Conservation (phyloP, 2,113 vertebrate species). For the Rhinogobius similis region DNA sequence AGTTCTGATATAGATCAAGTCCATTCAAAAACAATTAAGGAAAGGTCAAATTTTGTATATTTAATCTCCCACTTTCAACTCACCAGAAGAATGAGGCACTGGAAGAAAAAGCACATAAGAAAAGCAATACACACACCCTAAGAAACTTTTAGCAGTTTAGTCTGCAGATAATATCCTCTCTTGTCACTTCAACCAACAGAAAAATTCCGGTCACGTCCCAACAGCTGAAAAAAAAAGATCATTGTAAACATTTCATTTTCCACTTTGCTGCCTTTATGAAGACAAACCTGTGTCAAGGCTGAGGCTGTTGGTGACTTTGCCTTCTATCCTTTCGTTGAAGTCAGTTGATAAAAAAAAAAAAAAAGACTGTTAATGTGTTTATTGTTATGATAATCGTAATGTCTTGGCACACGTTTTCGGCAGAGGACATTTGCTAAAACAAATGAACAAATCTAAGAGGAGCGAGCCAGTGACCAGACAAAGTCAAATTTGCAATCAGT, state of each 20-base stretch:
- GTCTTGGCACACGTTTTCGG: constrained; percentile 39
- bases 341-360: constrained; percentile 19
- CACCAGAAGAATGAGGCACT: constrained; percentile 11
- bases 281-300: constrained; percentile 12
- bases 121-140: constrained; percentile 16
- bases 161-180: constrained; percentile 9
- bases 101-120: constrained; percentile 7
- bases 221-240: background rate
- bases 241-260: constrained; percentile 38
- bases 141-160: constrained; percentile 15
- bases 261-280: constrained; percentile 31
- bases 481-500: constrained; percentile 57
- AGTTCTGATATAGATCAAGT: no score
- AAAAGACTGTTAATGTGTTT: constrained; percentile 26
- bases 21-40: no score
- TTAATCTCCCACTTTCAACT: background rate
- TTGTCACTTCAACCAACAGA: constrained; percentile 1
- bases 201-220: background rate
- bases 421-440: constrained; percentile 31
- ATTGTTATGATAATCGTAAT: constrained; percentile 26
- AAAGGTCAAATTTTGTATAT: no score
- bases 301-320: constrained; percentile 10
- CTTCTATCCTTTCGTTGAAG: constrained; percentile 23
- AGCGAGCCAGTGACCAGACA: constrained; percentile 44
- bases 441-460: constrained; percentile 27